Evolutionary conservation across 1,140 invertebrate species (phyloP).

Genomic region (Metaphire vulgaris): DNA sequence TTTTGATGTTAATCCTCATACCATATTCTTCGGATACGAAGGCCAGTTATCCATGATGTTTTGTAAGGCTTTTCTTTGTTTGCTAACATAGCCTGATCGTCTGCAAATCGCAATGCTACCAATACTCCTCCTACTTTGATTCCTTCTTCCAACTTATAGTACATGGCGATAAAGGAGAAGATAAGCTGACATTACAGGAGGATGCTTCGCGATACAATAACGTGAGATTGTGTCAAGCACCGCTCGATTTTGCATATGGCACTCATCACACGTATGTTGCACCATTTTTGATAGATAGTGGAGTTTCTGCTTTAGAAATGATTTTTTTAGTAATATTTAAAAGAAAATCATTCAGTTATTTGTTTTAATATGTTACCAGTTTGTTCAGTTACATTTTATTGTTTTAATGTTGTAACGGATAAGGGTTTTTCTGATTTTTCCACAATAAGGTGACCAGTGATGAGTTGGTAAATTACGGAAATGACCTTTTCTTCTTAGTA

Average conservation of each 20-base stretch:
- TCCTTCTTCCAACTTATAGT: no score
- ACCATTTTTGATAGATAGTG: conserved; percentile 28
- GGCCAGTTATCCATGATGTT: no score
- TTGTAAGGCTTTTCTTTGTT: no score
- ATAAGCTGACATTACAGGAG: conserved; percentile 40
- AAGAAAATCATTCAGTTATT: conserved; percentile 13
- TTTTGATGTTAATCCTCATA: no score
- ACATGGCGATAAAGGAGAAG: conserved; percentile 65
- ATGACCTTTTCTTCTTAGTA: no score
- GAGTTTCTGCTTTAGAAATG: no score
- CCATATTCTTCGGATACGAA: no score
- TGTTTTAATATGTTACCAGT: conserved; percentile 28
- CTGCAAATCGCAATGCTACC: no score
- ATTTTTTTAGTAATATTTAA: no score
- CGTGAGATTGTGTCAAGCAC: conserved; percentile 48
- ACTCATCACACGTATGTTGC: conserved; percentile 74
- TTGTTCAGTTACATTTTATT: conserved; percentile 13
- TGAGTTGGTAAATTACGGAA: no score
- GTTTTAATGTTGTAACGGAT: background rate
- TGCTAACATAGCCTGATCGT: no score
- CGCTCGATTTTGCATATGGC: conserved; percentile 63
- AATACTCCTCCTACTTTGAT: no score
- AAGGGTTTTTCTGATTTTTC: background rate
- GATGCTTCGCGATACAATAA: conserved; percentile 41
- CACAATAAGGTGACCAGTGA: background rate